Percentiles rank a stretch among this genome's conserved stretches.
Conservation (phyloP, 2,888 invertebrate species). For the Orthosia gracilis region DNA sequence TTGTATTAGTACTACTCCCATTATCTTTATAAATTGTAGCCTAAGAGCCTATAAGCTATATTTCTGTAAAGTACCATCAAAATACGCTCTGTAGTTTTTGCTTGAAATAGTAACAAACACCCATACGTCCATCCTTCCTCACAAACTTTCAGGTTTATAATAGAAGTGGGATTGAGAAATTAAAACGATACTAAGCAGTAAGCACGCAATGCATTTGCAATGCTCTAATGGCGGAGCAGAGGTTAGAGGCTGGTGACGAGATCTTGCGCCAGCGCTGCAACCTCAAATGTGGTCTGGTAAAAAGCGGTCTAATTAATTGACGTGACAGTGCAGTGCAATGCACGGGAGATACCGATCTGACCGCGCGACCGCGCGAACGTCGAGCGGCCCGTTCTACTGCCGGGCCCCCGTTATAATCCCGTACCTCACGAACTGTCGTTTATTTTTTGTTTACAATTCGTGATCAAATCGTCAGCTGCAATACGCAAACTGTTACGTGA, state of each 20-base stretch:
- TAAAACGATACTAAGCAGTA: constrained; percentile 17
- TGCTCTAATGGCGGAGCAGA: constrained; percentile 40
- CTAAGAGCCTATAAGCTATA: too few relatives aligned
- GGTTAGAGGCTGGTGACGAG: constrained; percentile 39
- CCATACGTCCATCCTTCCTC: too few relatives aligned
- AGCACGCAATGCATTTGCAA: constrained; percentile 45
- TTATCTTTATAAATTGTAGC: too few relatives aligned
- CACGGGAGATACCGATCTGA: constrained; percentile 47
- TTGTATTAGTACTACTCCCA: too few relatives aligned
- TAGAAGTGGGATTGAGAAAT: constrained; percentile 29
- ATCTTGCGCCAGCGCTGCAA: constrained; percentile 49
- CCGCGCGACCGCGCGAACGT: neutral
- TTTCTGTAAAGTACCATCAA: too few relatives aligned
- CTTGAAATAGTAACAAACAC: too few relatives aligned
- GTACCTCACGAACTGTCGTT: constrained; percentile 53
- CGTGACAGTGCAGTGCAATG: constrained; percentile 47
- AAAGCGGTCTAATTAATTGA: constrained; percentile 62
- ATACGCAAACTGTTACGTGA: constrained; percentile 70
- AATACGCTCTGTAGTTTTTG: too few relatives aligned
- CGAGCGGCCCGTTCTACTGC: neutral
- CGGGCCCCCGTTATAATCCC: constrained; percentile 30
- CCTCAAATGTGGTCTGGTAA: constrained; percentile 50
- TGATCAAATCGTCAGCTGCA: constrained; percentile 67
- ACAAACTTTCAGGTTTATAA: too few relatives aligned
- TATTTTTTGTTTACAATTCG: constrained; percentile 67